Base-by-base conservation (phyloP, 2,888 invertebrate genomes). In the Himalopsyche anomala region DNA sequence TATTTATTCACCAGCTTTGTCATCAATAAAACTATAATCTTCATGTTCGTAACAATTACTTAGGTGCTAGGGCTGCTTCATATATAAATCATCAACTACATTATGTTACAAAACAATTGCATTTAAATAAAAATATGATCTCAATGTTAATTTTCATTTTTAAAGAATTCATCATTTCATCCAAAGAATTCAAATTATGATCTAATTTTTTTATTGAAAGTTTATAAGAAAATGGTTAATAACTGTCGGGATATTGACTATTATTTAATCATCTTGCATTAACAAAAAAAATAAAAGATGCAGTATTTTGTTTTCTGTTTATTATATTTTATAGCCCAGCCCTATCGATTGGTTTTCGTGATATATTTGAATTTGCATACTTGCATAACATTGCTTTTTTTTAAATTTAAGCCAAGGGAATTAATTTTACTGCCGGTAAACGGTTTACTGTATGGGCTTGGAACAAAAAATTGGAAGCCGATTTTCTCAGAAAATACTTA, bases 81-180 rank as follows among this genome's bases (percentile, higher is more conserved):
- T 38, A 36, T 36, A 74, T 74, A 74, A 36, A 4, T 74, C 74
- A 38, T 74, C 36, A 28, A 69, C 74, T 38, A 74, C 3, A 36
- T 38, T 38, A 74, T 6, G 74, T 74, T 74, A 74, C 74, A 74
- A 74, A 74, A 74, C 12, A 74, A 74, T 74, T 74, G 74, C 74
- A 74, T 74, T 74, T 74, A 74, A 74, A 51, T 12, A 15, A 51
- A 74, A 38, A 74, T 38, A 74, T 74, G 74, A 74, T 74, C 74
- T 74, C 74, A 74, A 74, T 38, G 38, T 12, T 74, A 36, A 62
- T 62, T 62, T 19, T 74, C 74, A 36, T 74, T 74, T 74, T 74
- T 38, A 74, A 15, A 38, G 38, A 36, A 38, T 74, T 74, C 36
- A 74, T 74, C 38, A 74, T 74, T 74, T 74, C 74, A 74, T 36